These are phyloP conservation scores for Drosophila affinis DNA, from an alignment of 2,888 invertebrate species.

Conservation along the genomic window DNA sequence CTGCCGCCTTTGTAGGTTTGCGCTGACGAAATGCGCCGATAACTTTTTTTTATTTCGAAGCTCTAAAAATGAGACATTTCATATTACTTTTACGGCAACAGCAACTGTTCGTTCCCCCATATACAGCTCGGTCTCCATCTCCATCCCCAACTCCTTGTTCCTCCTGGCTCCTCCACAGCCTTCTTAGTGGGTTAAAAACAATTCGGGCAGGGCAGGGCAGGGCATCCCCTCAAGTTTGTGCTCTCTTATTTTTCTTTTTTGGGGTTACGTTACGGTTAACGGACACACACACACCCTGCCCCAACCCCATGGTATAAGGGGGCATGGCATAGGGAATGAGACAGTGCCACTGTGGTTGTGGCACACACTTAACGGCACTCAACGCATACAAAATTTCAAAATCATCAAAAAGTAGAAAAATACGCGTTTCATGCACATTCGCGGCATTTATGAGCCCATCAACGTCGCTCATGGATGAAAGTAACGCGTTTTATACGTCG, in stretches of 20 bases:
- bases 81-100: conserved; percentile 77
- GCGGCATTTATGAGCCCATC: conserved; percentile 81
- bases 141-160: conserved; percentile 1
- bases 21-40: conserved; percentile 70
- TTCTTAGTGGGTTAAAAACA: conserved; percentile 75
- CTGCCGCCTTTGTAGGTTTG: conserved; percentile 17
- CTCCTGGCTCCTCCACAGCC: conserved; percentile 1
- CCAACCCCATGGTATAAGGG: conserved; percentile 2
- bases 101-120: conserved; percentile 64
- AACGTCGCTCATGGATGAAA: conserved; percentile 81
- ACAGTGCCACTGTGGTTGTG: conserved; percentile 2
- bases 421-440: conserved; percentile 81
- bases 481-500: conserved; percentile 80
- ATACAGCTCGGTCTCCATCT: conserved; percentile 19
- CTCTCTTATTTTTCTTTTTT: conserved; percentile 36
- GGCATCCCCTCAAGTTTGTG: conserved; percentile 31
- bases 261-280: conserved; percentile 66
- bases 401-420: conserved; percentile 81
- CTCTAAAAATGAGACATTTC: conserved; percentile 80
- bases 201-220: conserved; percentile 59
- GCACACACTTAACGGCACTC: conserved; percentile 74
- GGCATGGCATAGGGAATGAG: neutral
- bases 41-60: conserved; percentile 78
- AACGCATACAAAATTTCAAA: conserved; percentile 80
- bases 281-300: conserved; percentile 35